Evolutionary conservation across 2,113 vertebrate genomes (phyloP), one percentile per base, ranked within the genome.

Genomic region (Buteo buteo): DNA sequence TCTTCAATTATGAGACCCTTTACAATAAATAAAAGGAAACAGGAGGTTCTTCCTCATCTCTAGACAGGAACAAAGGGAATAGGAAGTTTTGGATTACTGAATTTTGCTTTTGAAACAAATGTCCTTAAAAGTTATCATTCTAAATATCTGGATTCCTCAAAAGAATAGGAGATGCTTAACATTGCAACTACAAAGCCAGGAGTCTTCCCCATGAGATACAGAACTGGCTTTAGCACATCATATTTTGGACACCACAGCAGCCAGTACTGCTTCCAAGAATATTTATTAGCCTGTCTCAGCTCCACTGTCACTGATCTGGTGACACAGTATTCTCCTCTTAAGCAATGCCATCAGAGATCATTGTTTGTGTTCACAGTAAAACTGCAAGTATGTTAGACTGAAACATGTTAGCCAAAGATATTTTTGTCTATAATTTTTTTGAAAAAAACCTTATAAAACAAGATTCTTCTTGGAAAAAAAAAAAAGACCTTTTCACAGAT

Each of bases 81-180:
- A 29, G 12, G 3, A 69, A 57, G 16, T 5, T 78, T 49, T 32
- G 22, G 36, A 44, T 21, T 21, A 8, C 3, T 44, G 52, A 34
- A 52, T 61, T 93, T 85, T 82, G 8, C 34, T 64, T 74, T 29
- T 72, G 61, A 91, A 76, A 57, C 24, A 70, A 36, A 32, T 3
- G 3, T 45, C 21, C 24, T 72, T 42, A 1, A 9, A 72, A 57
- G 47, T 52, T 69, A 13, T 2, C 0, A 0, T 73, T 77, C 50
- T 34, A 77, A 86, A 45, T 29, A 79, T 16, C 42, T 8, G 6
- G 13, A 85, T 44, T 72, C 14, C 77, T 83, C 58, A 66, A 70
- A 80, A 28, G 12, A 25, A 70, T 7, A 29, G 11, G 24, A 45
- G 24, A 9, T n/a, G 13, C 26, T 73, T 42, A 92, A 62, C 11